Evolutionary conservation across 2,888 invertebrate species (phyloP), one percentile per base, ranked within the genome.

Genomic region (Diadromus collaris): DNA sequence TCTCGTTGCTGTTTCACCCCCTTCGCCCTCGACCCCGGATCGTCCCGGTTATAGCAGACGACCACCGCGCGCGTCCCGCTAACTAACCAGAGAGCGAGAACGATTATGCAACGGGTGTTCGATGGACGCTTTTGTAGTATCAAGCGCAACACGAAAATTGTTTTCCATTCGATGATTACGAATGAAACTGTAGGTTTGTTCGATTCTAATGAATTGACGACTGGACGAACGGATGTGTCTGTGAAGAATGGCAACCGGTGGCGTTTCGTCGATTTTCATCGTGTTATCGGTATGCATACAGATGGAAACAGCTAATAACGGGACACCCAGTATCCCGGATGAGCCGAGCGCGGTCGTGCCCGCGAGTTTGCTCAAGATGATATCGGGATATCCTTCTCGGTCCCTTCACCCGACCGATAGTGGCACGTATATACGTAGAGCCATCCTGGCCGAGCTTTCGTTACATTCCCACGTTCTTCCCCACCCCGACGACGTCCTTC

Each of bases 291-390:
- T 60, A 61, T 51, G 58, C 46, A 60, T 71, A 27, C 34, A 48
- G n/a, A 13, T 19, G 29, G 46, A 69, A 71, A 65, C 69, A 73
- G 76, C 82, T 82, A 83, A 82, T 83, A 86, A 84, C 80, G 83
- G 84, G 86, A 89, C 89, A 89, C 88, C 88, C 88, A 86, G 84
- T 89, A 89, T 88, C 61, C 38, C 48, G 68, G 86, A 86, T 80
- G 81, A 83, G 86, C 54, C 54, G 54, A n/a, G 27, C 82, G 81
- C 82, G 85, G 85, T 85, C 84, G 85, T 85, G 51, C 84, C 83
- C 79, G 85, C 84, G 81, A 87, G 89, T 88, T 88, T 87, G 86
- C 87, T 81, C 84, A 85, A 88, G 89, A 89, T 88, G 87, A 88
- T 90, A 90, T 89, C 89, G 86, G 84, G 32, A 74, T 76, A 79